A percentile compares a stretch with the other conserved stretches of the same genome.
phyloP scores from a whole-genome alignment of 2,113 vertebrate genomes.

The Poeciliopsis occidentalis region DNA sequence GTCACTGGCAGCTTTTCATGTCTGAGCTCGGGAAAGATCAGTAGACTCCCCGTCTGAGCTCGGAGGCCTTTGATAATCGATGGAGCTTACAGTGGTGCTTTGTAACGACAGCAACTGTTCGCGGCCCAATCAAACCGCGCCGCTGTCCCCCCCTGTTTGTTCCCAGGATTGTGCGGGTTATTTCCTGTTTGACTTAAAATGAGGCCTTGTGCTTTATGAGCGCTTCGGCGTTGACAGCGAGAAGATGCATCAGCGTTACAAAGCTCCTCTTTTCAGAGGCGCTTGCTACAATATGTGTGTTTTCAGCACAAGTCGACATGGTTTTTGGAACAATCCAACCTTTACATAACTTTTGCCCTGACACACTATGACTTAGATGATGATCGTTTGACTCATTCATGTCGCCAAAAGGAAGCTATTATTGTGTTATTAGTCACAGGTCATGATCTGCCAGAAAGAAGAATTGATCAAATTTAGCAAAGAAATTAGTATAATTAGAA shows the following conservation, averaged over 20 bases:
- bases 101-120: conserved; percentile 73
- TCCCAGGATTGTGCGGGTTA: conserved; percentile 64
- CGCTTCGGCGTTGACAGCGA: conserved; percentile 55
- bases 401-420: conserved; percentile 6
- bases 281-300: conserved; percentile 39
- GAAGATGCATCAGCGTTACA: conserved; percentile 47
- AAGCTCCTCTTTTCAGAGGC: conserved; percentile 51
- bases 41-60: conserved; percentile 71
- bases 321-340: conserved; percentile 44
- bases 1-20: conserved; percentile 77
- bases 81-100: conserved; percentile 75
- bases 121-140: conserved; percentile 66
- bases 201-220: conserved; percentile 58
- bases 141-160: conserved; percentile 65
- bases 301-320: conserved; percentile 36
- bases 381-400: conserved; percentile 21
- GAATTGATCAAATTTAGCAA: neutral
- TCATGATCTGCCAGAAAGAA: conserved; percentile 9
- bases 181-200: conserved; percentile 74
- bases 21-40: conserved; percentile 79
- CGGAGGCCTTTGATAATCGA: conserved; percentile 78
- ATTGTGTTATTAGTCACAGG: conserved; percentile 21
- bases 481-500: neutral
- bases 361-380: conserved; percentile 26
- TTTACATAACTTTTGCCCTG: conserved; percentile 46